These are phyloP conservation scores for Emydura subglobosa DNA, from an alignment of 2,113 vertebrate species.

Conservation along the genomic window DNA sequence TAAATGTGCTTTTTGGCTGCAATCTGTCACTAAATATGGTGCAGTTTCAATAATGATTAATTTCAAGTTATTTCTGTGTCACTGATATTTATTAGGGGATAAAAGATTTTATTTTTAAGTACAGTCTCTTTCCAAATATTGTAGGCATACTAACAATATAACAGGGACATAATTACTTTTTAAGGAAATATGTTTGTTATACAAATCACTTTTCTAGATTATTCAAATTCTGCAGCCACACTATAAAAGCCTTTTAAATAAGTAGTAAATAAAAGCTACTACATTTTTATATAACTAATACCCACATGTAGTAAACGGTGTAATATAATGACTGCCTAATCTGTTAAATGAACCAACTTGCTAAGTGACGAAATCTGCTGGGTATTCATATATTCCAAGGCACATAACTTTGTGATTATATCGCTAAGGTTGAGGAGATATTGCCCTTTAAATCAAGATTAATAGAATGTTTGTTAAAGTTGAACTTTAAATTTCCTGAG, in stretches of 20 bases:
- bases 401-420: constrained; percentile 18
- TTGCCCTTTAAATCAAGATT: not conserved
- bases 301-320: not conserved
- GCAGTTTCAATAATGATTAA: not conserved
- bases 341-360: constrained; percentile 38
- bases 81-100: not conserved
- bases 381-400: not conserved
- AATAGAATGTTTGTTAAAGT: not conserved
- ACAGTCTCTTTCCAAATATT: not conserved
- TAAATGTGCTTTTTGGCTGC: constrained; percentile 35
- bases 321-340: constrained; percentile 17
- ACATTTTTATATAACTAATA: constrained; percentile 24
- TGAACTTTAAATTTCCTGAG: not conserved
- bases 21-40: not conserved
- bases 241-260: constrained; percentile 2
- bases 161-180: constrained; percentile 51
- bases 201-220: constrained; percentile 35
- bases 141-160: constrained; percentile 13
- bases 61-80: constrained; percentile 19
- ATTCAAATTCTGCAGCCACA: constrained; percentile 11
- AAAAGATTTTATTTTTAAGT: constrained; percentile 18
- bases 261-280: constrained; percentile 14
- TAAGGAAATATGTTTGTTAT: constrained; percentile 61
- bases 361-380: not conserved
- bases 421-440: not conserved